Conservation (phyloP, 1,140 invertebrate genomes). For the Trypoxylus dichotomus region DNA sequence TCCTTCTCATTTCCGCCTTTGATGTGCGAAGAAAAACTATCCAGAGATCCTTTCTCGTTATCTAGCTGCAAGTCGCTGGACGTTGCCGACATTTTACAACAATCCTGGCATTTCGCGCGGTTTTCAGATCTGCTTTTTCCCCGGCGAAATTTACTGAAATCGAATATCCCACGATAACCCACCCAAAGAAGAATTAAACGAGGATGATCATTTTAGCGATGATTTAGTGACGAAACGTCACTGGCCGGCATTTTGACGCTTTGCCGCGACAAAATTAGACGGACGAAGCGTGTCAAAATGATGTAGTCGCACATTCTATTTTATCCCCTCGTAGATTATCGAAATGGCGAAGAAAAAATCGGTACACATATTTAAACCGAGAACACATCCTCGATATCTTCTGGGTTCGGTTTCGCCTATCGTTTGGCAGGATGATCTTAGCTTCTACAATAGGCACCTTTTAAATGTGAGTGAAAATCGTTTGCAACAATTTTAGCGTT, state of each 20-base stretch:
- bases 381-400: slow-evolving; percentile 41
- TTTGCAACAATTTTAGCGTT: not conserved
- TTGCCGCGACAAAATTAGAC: not conserved
- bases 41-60: not conserved
- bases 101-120: not conserved
- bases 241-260: not conserved
- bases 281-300: not conserved
- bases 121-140: not conserved
- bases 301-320: not conserved
- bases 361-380: slow-evolving; percentile 31
- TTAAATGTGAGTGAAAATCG: slow-evolving; percentile 38
- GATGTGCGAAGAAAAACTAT: not conserved
- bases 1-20: not conserved
- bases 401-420: slow-evolving; percentile 35
- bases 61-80: slow-evolving; percentile 3
- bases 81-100: slow-evolving; percentile 5
- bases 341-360: slow-evolving; percentile 4
- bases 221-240: not conserved
- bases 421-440: slow-evolving; percentile 41
- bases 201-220: not conserved
- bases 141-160: not conserved
- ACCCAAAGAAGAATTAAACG: not conserved
- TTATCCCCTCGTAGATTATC: not conserved
- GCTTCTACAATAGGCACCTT: slow-evolving; percentile 45
- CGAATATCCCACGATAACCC: too few species aligned